Conservation (phyloP, 2,888 invertebrate genomes). For the Prosopocoilus inquinatus region DNA sequence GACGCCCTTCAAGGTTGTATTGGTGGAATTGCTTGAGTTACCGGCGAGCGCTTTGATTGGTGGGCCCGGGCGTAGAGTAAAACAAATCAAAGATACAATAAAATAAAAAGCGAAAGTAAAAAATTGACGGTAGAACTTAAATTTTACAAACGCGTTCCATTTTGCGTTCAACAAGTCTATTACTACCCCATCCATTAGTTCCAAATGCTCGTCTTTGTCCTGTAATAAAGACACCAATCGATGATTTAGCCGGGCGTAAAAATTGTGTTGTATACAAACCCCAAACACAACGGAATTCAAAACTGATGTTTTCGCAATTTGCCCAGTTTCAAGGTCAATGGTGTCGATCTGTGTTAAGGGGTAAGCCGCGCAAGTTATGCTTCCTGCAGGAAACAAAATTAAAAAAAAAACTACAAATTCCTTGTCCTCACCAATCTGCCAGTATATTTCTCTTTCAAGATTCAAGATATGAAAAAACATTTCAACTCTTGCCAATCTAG, state of each 20-base stretch:
- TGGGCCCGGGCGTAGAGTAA: constrained; percentile 86
- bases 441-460: constrained; percentile 93
- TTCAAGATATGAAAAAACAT: constrained; percentile 97
- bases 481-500: constrained; percentile 88
- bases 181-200: constrained; percentile 90
- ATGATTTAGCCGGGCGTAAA: too few species aligned
- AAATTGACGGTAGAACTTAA: constrained; percentile 91
- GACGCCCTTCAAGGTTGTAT: neutral
- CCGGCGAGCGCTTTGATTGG: constrained; percentile 33
- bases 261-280: constrained; percentile 55
- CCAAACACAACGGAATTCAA: constrained; percentile 96
- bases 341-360: constrained; percentile 94
- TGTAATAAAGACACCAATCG: constrained; percentile 53
- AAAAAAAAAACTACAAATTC: neutral
- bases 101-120: constrained; percentile 90
- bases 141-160: constrained; percentile 96
- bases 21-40: constrained; percentile 25
- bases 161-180: constrained; percentile 93
- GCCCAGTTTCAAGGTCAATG: constrained; percentile 85
- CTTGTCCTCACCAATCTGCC: constrained; percentile 77
- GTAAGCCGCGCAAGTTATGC: constrained; percentile 96
- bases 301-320: constrained; percentile 93
- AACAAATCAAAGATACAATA: constrained; percentile 81
- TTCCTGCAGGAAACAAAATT: constrained; percentile 50
- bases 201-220: constrained; percentile 94